Conservation (phyloP, 2,797 vertebrate species). For the Tapirus indicus region DNA sequence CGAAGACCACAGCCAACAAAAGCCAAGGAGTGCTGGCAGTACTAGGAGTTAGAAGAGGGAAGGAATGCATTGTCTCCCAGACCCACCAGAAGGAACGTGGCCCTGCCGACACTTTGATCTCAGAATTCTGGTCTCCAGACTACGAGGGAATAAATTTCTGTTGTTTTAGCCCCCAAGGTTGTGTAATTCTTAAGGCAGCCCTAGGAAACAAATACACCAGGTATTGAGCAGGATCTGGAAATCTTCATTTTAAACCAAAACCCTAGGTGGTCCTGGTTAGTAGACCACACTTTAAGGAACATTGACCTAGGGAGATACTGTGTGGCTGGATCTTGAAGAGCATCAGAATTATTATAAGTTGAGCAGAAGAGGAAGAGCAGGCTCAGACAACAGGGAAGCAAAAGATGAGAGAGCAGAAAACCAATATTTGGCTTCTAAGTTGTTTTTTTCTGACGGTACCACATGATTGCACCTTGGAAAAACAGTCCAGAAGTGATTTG, state of each 20-base stretch:
- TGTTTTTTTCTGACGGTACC: neutral
- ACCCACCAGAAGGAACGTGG: fast-evolving
- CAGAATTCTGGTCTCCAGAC: neutral
- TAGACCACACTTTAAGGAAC: fast-evolving
- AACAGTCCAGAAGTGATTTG: neutral
- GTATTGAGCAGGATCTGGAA: fast-evolving
- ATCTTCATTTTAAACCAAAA: neutral
- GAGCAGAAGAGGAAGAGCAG: neutral
- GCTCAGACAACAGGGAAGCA: fast-evolving
- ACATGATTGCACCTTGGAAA: fast-evolving
- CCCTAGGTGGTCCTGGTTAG: neutral
- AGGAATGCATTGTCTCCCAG: fast-evolving
- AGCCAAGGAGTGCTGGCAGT: fast-evolving
- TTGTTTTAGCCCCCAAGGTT: fast-evolving
- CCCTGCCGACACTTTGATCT: fast-evolving
- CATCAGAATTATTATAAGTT: fast-evolving
- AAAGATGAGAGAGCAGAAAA: fast-evolving
- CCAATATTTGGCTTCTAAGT: fast-evolving
- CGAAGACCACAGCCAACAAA: fast-evolving
- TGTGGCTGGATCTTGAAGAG: fast-evolving
- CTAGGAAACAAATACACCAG: fast-evolving
- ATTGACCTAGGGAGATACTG: fast-evolving
- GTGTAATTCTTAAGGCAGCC: fast-evolving
- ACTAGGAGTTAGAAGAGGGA: neutral
- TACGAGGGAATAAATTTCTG: too few species aligned